These are phyloP conservation scores for Ibycter americanus DNA, from an alignment of 2,797 vertebrate species.

Conservation along the genomic window DNA sequence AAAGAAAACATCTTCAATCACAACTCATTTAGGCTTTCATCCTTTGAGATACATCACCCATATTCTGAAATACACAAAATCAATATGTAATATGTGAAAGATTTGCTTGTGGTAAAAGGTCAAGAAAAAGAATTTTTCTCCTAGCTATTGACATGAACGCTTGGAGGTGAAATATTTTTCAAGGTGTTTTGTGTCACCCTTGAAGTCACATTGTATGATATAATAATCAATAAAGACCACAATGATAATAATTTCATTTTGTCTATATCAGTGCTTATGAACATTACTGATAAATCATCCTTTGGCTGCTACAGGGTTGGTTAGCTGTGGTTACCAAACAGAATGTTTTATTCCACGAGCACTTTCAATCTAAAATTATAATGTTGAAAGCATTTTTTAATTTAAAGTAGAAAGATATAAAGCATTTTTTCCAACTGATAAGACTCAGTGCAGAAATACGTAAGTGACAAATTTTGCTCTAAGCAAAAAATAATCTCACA, in stretches of 20 bases:
- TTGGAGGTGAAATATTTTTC: slow-evolving; percentile 45
- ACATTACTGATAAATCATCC: slow-evolving; percentile 43
- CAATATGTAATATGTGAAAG: slow-evolving; percentile 42
- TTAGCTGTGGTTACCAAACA: slow-evolving; percentile 25
- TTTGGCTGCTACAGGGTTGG: slow-evolving; percentile 19
- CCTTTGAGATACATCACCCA: neutral
- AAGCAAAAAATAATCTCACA: neutral
- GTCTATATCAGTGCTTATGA: slow-evolving; percentile 22
- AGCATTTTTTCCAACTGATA: neutral
- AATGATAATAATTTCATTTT: slow-evolving; percentile 54
- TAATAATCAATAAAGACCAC: slow-evolving; percentile 57
- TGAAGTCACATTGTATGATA: slow-evolving; percentile 43
- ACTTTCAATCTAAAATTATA: neutral
- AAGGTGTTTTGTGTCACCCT: slow-evolving; percentile 33
- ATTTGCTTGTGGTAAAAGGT: slow-evolving; percentile 27
- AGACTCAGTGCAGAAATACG: neutral
- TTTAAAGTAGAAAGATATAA: neutral
- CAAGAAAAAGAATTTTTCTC: slow-evolving; percentile 40
- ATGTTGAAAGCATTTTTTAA: neutral
- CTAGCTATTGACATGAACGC: slow-evolving; percentile 13
- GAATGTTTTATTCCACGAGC: neutral
- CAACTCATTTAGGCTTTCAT: slow-evolving; percentile 29
- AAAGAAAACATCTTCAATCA: neutral
- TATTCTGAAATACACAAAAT: slow-evolving; percentile 40
- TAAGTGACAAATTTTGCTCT: neutral